These are phyloP conservation scores for Cichlasoma orientale DNA, from an alignment of 2,797 vertebrate species.

Conservation along the genomic window DNA sequence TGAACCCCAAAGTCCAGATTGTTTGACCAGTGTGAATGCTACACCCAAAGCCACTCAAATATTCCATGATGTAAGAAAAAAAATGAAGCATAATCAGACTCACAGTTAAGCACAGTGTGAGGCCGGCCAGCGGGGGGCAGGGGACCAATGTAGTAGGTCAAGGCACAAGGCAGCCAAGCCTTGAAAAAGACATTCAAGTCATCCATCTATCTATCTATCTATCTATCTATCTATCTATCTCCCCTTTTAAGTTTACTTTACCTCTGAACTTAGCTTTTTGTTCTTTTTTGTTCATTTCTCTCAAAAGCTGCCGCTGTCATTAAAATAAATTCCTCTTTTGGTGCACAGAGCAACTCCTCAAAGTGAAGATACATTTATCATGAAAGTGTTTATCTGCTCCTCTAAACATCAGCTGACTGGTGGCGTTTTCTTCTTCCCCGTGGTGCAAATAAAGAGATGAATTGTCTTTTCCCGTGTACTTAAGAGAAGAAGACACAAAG, in stretches of 20 bases:
- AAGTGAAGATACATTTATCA: not conserved
- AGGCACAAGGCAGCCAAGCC: not conserved
- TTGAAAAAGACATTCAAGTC: not conserved
- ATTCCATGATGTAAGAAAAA: not conserved
- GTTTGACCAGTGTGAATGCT: not conserved
- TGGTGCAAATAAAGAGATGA: not conserved
- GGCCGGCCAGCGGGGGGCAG: not conserved
- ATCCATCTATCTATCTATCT: not conserved
- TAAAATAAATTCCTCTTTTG: not conserved
- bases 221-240: no score
- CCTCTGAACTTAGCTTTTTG: not conserved
- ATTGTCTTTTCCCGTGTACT: not conserved
- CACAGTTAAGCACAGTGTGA: not conserved
- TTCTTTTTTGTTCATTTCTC: not conserved
- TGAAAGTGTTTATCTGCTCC: not conserved
- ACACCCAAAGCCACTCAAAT: not conserved
- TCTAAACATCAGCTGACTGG: not conserved
- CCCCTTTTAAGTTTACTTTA: not conserved
- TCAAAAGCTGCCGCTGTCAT: not conserved
- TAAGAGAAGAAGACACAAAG: not conserved
- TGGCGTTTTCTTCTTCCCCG: not conserved
- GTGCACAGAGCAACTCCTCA: not conserved
- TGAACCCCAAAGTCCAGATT: not conserved
- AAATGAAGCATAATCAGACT: not conserved
- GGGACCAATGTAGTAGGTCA: not conserved